Conservation (phyloP, 2,797 vertebrate genomes). For the Poeciliopsis turneri region DNA sequence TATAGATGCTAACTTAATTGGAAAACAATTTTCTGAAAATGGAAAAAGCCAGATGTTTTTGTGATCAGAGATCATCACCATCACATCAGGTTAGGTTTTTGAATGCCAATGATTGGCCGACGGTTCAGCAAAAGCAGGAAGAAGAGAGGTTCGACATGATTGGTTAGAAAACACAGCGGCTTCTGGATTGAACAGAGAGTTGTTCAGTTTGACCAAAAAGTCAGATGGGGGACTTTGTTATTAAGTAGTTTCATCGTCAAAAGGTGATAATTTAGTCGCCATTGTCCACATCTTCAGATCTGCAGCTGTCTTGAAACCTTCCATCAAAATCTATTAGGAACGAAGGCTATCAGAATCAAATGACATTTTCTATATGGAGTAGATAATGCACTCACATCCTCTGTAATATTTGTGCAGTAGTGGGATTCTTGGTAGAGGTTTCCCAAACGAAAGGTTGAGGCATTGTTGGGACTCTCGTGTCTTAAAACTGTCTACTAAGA, state of each 20-base stretch:
- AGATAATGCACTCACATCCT: neutral
- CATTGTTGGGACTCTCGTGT: neutral
- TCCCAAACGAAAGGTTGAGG: neutral
- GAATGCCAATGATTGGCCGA: neutral
- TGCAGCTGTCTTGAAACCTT: neutral
- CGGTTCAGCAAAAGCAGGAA: neutral
- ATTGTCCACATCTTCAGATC: neutral
- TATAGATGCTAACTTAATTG: neutral
- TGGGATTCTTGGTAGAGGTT: neutral
- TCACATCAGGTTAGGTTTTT: neutral
- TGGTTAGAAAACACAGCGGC: neutral
- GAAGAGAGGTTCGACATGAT: neutral
- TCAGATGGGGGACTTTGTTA: neutral
- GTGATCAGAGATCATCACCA: neutral
- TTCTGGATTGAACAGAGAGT: neutral
- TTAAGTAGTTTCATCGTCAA: neutral
- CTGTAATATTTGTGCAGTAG: neutral
- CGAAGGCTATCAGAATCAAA: neutral
- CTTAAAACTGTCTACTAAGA: neutral
- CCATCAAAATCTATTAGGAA: neutral
- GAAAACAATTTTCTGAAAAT: neutral
- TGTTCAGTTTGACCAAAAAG: neutral
- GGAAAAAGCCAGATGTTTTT: neutral
- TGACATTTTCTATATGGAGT: neutral
- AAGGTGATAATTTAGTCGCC: neutral